phyloP scores from a whole-genome alignment of 2,797 vertebrate species.

The Fistularia tabacaria region DNA sequence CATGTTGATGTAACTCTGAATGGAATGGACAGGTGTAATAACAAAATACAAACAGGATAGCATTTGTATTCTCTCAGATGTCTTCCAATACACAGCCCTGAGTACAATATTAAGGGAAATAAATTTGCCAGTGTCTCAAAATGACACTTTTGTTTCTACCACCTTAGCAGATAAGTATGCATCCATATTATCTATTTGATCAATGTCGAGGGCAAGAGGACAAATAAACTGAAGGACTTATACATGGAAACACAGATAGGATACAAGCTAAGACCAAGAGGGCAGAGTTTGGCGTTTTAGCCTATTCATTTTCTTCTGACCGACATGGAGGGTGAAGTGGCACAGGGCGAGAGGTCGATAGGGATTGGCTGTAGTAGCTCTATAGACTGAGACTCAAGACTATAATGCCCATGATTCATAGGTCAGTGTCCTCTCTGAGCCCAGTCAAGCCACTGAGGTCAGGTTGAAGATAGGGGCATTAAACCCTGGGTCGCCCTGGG shows the following conservation, averaged over 20 bases:
- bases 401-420: slow-evolving; percentile 70
- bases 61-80: slow-evolving; percentile 50
- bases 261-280: slow-evolving; percentile 65
- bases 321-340: slow-evolving; percentile 57
- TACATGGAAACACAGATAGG: slow-evolving; percentile 48
- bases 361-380: slow-evolving; percentile 57
- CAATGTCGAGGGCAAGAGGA: slow-evolving; percentile 61
- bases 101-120: slow-evolving; percentile 37
- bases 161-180: slow-evolving; percentile 18
- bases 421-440: slow-evolving; percentile 66
- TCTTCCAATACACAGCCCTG: slow-evolving; percentile 37
- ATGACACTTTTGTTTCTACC: slow-evolving; percentile 32
- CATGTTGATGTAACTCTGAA: slow-evolving; percentile 51
- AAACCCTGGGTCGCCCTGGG: slow-evolving; percentile 40
- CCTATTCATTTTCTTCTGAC: slow-evolving; percentile 49
- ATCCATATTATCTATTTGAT: slow-evolving; percentile 49
- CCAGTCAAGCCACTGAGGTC: slow-evolving; percentile 59
- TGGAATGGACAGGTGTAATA: slow-evolving; percentile 60
- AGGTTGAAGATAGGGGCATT: slow-evolving; percentile 40
- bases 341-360: slow-evolving; percentile 67
- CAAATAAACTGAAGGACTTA: slow-evolving; percentile 36
- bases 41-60: slow-evolving; percentile 43
- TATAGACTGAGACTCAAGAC: slow-evolving; percentile 63
- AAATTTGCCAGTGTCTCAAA: slow-evolving; percentile 34
- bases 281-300: slow-evolving; percentile 57